Base-by-base conservation (phyloP, 1,140 invertebrate genomes). In the Ectropis grisescens region DNA sequence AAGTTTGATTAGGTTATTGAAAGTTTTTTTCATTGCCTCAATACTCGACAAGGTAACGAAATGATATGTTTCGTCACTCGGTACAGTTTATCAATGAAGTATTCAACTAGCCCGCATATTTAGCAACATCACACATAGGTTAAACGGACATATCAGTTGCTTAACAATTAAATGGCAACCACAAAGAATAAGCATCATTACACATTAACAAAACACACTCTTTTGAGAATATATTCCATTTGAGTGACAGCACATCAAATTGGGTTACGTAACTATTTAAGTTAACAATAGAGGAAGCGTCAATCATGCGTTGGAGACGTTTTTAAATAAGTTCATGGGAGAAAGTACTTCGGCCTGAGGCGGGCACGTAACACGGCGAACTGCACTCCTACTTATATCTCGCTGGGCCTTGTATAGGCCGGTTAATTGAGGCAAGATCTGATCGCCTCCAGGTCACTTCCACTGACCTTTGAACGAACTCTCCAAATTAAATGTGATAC, bases 271-370 rank as follows among this genome's bases (percentile, higher is more conserved):
- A 70, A 80, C 48, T 32, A 43, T 47, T 32, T 48, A 52, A 43
- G 48, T 41, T 52, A 60, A 80, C 75, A 80, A 76, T 75, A 34
- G 62, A 40, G 14, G 36, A 24, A 29, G 41, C 53, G 65, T 76
- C 67, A 65, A 76, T 76, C 74, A 71, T 38, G 56, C 41, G 38
- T 70, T 67, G 68, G 72, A 70, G 71, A 76, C 66, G 66, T 48
- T 75, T 74, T 75, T 69, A 67, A 76, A 79, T 74, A 70, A 75
- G 61, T 60, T 53, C 55, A 80, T 41, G 53, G 64, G 66, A 75
- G 75, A 80, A 80, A 76, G 69, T 61, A 47, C 47, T 36, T 40
- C 47, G 70, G n/a, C 64, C 53, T 45, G 40, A 39, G 58, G 69
- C 58, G 39, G 37, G 35, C 35, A 34, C 44, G 53, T 56, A 59